phyloP scores from a whole-genome alignment of 2,113 vertebrate genomes.

The Callionymus lyra region DNA sequence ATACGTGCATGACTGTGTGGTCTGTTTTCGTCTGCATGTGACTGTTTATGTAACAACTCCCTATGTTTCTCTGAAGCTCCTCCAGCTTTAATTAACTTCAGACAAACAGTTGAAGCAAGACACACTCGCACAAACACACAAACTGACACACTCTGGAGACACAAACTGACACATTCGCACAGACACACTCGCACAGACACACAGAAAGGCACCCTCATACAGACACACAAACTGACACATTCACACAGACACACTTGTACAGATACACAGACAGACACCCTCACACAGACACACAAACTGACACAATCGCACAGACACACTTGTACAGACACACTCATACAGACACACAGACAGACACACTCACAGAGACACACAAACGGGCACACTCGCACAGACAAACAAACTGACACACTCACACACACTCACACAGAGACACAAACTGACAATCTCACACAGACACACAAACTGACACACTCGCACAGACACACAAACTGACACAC shows the following conservation, averaged over 20 bases:
- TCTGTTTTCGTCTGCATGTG: no score
- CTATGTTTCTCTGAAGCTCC: constrained; percentile 21
- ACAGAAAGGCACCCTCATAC: constrained; percentile 1
- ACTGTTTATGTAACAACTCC: no score
- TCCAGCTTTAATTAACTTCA: constrained; percentile 59
- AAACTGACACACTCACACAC: constrained; percentile 22
- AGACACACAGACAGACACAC: no score
- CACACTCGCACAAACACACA: neutral
- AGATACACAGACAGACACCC: constrained; percentile 9
- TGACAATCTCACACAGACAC: constrained; percentile 1
- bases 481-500: no score
- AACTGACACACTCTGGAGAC: no score
- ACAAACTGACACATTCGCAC: neutral
- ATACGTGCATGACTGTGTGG: no score
- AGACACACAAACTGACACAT: constrained; percentile 4
- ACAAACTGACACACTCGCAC: no score
- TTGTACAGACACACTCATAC: no score
- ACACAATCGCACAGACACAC: no score
- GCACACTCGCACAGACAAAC: constrained; percentile 7
- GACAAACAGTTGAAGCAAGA: constrained; percentile 13
- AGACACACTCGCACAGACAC: neutral
- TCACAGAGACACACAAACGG: constrained; percentile 16
- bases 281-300: constrained; percentile 1
- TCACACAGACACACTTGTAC: constrained; percentile 14
- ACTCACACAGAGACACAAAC: constrained; percentile 22